Evolutionary conservation across 2,888 invertebrate species (phyloP), one percentile per base, ranked within the genome.

Genomic region (Drosophila helvetica): DNA sequence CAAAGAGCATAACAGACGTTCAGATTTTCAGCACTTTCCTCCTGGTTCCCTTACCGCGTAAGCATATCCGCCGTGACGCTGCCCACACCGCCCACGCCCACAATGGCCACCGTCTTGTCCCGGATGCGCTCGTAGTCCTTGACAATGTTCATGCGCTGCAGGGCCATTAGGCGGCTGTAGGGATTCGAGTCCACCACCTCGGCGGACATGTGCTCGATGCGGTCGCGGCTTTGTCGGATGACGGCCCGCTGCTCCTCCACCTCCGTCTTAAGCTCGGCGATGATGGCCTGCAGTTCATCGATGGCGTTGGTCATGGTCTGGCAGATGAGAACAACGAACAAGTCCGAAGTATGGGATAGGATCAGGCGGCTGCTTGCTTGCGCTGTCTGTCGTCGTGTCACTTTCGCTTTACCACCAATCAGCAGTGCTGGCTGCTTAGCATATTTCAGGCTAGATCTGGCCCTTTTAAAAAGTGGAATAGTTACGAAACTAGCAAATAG

Each of bases 21-120:
- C 6, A 1, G 12, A 10, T n/a, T 17, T 22, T 22, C 22, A 22
- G 18, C 18, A 9, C 6, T 5, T 15, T 6, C 12, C 15, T 33
- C 3, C 33, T 15, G 33, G 12, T 12, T 33, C 5, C 53, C 74
- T 65, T 57, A 90, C 91, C 91, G 90, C 4, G 99, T 99, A 56
- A 99, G 93, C 99, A 99, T 99, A 93, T 99, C 99, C 46, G 99
- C 99, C 1, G 99, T 98, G 2, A 99, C 99, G 93, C 98, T 98
- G 47, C 99, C 99, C n/a, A 99, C 99, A 42, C 99, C 99, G 1
- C 99, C 99, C 0, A 99, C 96, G 4, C 99, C 99, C 10, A 99
- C 98, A 45, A 99, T 95, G 7, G 97, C 98, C 4, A 99, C 96
- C 0, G 98, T 95, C 91, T 95, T 95, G 42, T 96, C 95, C 45